A percentile compares a stretch with the other conserved stretches of the same genome.
phyloP scores from a whole-genome alignment of 2,888 invertebrate genomes.

The Cryptocephalus moraei region DNA sequence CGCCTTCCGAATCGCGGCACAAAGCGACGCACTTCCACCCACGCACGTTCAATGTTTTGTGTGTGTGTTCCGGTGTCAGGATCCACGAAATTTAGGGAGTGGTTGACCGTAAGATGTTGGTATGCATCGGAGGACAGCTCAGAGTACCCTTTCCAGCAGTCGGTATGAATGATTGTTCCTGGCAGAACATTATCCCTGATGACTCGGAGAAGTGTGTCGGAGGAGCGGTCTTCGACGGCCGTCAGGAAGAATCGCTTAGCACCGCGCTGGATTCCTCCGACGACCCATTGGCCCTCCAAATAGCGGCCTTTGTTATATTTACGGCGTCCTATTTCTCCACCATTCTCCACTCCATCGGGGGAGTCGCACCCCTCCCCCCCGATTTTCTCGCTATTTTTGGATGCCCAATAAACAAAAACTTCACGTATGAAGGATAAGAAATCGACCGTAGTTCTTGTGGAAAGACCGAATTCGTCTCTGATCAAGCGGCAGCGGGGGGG shows the following conservation, averaged over 20 bases:
- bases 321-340: conserved; percentile 14
- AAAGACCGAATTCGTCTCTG: too few relatives aligned
- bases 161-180: too few relatives aligned
- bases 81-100: conserved; percentile 16
- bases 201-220: conserved; percentile 7
- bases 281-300: conserved; percentile 16
- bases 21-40: conserved; percentile 10
- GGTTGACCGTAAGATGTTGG: conserved; percentile 16
- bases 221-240: conserved; percentile 1
- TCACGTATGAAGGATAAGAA: too few relatives aligned
- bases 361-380: too few relatives aligned
- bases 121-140: conserved; percentile 12
- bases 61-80: conserved; percentile 16
- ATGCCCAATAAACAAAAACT: too few relatives aligned
- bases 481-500: too few relatives aligned
- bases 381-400: too few relatives aligned
- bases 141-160: too few relatives aligned
- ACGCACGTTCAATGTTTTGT: conserved; percentile 15
- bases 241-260: conserved; percentile 11
- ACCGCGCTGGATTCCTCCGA: too few relatives aligned
- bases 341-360: too few relatives aligned
- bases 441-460: too few relatives aligned
- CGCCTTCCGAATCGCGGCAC: too few relatives aligned
- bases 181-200: conserved; percentile 16
- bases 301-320: conserved; percentile 15